Evolutionary conservation across 2,113 vertebrate species (phyloP), one percentile per base, ranked within the genome.

Genomic region (Antennarius striatus): DNA sequence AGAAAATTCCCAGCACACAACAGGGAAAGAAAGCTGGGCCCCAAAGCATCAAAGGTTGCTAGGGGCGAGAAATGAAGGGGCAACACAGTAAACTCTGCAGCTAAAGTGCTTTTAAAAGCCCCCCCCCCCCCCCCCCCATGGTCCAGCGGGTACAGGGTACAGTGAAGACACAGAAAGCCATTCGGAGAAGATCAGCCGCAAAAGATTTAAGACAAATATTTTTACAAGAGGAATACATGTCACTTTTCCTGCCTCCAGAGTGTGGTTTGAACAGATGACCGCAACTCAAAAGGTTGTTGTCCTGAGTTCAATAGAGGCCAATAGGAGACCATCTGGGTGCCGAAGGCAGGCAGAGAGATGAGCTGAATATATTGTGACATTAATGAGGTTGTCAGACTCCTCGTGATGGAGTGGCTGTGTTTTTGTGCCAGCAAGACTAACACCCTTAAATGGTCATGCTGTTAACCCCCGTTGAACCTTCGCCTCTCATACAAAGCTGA

Each of bases 31-130:
- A 71, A 85, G 76, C 77, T 68, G 86, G 91, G 89, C 90, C 88
- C 82, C 89, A 81, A 75, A 82, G 81, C 89, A 88, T 92, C 91
- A 92, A 92, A 92, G 92, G 92, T 92, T 93, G 91, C 92, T 89
- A 93, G 80, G 92, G 87, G 77, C 71, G 52, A 89, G 86, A 88
- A 89, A 90, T 91, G 90, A 90, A 85, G 79, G 77, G 68, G 83
- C 74, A 67, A 77, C 83, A 80, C 89, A 90, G 87, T 91, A 88
- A 90, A 90, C 58, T 75, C 60, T 12, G 66, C 73, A 60, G 80
- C 65, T 62, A 78, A 82, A 82, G 81, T 49, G 66, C 75, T n/a
- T n/a, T n/a, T 77, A 88, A 85, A 87, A 80, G 81, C 67, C 78
- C 75, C 32, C 32, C 32, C 77, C 77, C n/a, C 79, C 67, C 78